Base-by-base conservation (phyloP, 2,888 invertebrate species). In the Piscicola geometra region DNA sequence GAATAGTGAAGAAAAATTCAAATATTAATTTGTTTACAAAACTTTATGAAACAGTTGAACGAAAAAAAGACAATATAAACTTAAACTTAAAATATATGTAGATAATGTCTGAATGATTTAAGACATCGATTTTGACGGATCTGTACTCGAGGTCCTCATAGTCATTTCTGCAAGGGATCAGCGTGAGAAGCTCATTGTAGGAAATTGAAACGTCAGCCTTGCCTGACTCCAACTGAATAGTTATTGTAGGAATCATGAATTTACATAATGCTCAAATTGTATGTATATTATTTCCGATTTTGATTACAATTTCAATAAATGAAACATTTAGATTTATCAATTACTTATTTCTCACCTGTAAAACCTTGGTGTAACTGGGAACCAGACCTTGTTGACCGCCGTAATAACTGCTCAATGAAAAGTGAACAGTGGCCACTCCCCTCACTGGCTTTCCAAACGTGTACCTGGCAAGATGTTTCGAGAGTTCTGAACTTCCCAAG, bases 391-490 rank as follows among this genome's bases (percentile, higher is more conserved):
- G 3, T 5, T 21, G 3, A 25, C n/a, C 25, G 15, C 60, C 5
- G 25, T 56, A 56, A 18, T n/a, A 5, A n/a, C 5, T 25, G n/a
- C 3, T n/a, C n/a, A 56, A n/a, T 5, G 60, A 18, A n/a, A 56
- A 18, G 25, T 56, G 60, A 9, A 56, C 60, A n/a, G 9, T 56
- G 5, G 60, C 60, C 5, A 56, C 5, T 5, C 60, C 60, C n/a
- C 25, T 56, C 60, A 56, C 21, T 21, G 60, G 60, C 25, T 56
- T 56, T 3, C 60, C 60, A 21, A 56, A 56, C 3, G 60, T 56
- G 60, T 56, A 56, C 25, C 60, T 56, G 41, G 41, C 41, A 41
- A n/a, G n/a, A n/a, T n/a, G n/a, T n/a, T n/a, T 56, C 5, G 60
- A 18, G 60, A 21, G 60, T 56, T n/a, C n/a, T n/a, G n/a, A n/a